Conservation (phyloP, 2,888 invertebrate species). For the Troilus luridus region DNA sequence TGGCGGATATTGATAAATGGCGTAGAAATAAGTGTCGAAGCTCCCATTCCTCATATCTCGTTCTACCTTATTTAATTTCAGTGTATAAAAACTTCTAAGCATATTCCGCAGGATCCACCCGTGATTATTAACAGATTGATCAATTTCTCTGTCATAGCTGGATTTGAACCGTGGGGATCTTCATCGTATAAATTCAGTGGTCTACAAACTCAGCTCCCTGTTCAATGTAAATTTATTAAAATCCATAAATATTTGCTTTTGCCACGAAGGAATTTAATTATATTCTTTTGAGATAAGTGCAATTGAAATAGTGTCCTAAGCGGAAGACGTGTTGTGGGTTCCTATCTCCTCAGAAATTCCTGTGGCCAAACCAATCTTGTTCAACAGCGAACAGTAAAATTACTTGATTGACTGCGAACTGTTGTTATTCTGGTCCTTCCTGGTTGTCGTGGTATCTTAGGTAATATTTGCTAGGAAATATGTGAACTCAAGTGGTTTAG, state of each 20-base stretch:
- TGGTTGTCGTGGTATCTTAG: background rate
- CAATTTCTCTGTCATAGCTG: too few relatives aligned
- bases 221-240: too few relatives aligned
- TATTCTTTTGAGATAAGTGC: background rate
- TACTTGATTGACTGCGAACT: background rate
- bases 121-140: too few relatives aligned
- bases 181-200: too few relatives aligned
- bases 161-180: too few relatives aligned
- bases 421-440: background rate
- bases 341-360: conserved; percentile 12
- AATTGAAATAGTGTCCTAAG: background rate
- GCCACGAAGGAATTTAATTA: background rate
- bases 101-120: too few relatives aligned
- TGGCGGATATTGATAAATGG: too few relatives aligned
- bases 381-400: background rate
- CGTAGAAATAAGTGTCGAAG: too few relatives aligned
- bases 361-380: background rate
- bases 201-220: too few relatives aligned
- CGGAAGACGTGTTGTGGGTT: background rate
- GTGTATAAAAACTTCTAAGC: too few relatives aligned
- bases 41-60: too few relatives aligned
- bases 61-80: too few relatives aligned
- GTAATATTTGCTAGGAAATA: background rate
- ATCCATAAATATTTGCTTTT: background rate
- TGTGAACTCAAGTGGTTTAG: background rate